phyloP scores from a whole-genome alignment of 1,140 invertebrate species.

The Hylaeus anthracinus region DNA sequence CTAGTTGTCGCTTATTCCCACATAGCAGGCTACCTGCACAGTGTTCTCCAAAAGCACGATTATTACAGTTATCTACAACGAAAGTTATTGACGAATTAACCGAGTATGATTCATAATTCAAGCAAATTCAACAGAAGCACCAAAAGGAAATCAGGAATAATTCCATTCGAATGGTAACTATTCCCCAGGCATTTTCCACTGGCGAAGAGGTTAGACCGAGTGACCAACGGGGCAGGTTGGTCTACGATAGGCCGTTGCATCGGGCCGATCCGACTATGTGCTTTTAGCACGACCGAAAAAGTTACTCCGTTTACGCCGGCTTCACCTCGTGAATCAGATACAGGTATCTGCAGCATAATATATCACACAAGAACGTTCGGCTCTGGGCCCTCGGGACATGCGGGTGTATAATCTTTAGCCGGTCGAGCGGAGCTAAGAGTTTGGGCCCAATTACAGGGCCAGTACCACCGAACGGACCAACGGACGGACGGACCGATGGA shows the following conservation, averaged over 20 bases:
- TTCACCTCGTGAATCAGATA: constrained; percentile 80
- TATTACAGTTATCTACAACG: no score
- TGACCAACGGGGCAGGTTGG: constrained; percentile 17
- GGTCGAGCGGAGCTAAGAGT: constrained; percentile 76
- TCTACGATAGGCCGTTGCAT: constrained; percentile 43
- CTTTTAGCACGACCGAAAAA: constrained; percentile 63
- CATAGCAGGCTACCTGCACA: no score
- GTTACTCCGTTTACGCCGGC: constrained; percentile 77
- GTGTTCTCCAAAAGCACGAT: no score
- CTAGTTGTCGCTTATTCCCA: background rate
- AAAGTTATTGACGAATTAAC: no score
- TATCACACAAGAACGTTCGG: constrained; percentile 79
- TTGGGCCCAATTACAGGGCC: constrained; percentile 81
- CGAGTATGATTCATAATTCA: no score
- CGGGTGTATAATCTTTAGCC: constrained; percentile 81
- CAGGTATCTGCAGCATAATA: constrained; percentile 79
- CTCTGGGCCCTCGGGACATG: constrained; percentile 77
- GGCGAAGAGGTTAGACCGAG: background rate
- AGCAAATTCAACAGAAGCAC: no score
- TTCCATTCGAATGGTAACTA: no score
- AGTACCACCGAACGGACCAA: constrained; percentile 79
- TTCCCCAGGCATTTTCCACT: no score
- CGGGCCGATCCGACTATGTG: constrained; percentile 24
- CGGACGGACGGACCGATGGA: constrained; percentile 30
- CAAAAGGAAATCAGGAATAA: no score